Evolutionary conservation across 2,888 invertebrate genomes (phyloP).

Genomic region (Melieria crassipennis): DNA sequence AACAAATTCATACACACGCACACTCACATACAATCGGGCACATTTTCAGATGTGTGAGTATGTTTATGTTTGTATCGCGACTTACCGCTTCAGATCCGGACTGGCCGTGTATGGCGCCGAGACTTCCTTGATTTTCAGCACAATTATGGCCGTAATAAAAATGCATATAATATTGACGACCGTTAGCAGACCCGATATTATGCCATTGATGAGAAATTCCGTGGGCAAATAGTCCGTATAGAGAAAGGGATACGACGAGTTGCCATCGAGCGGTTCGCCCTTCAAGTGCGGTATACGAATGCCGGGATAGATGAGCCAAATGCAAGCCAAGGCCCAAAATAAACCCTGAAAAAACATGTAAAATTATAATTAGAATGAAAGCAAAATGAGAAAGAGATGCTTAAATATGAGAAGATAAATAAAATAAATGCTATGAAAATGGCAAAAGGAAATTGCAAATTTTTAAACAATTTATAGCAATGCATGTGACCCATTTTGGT

Average conservation of each 20-base stretch:
- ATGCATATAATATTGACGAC: conserved; percentile 86
- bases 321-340: conserved; percentile 79
- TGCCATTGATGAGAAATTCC: conserved; percentile 81
- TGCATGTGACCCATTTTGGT: background rate
- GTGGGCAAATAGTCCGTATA: conserved; percentile 80
- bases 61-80: conserved; percentile 18
- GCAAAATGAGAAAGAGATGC: background rate
- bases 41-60: background rate
- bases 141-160: conserved; percentile 81
- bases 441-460: background rate
- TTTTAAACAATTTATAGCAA: background rate
- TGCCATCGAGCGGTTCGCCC: conserved; percentile 73
- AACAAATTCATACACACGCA: background rate
- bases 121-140: conserved; percentile 86
- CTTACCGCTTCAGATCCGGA: conserved; percentile 73
- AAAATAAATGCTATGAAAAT: background rate
- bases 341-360: conserved; percentile 69
- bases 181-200: conserved; percentile 81
- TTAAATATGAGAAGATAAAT: background rate
- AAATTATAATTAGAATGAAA: background rate
- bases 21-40: background rate
- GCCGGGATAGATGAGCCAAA: conserved; percentile 75
- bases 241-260: conserved; percentile 73
- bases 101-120: conserved; percentile 82
- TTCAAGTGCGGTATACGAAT: conserved; percentile 74